Base-by-base conservation (phyloP, 2,888 invertebrate genomes). In the Sialis lutaria region DNA sequence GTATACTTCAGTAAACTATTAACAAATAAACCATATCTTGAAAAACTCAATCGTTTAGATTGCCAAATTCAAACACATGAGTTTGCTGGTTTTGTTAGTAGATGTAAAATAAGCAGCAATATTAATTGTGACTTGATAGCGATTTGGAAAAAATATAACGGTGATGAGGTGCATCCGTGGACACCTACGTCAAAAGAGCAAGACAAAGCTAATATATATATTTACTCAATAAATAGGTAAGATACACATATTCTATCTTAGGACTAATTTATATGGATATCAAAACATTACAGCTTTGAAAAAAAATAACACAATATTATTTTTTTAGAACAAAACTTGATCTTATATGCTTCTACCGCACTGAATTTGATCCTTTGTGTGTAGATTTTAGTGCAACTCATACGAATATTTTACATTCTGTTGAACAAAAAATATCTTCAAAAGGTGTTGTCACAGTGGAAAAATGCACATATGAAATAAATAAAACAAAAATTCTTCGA, bases 101-200 rank as follows among this genome's bases (percentile, higher is more conserved):
- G 46, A 2, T 46, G 32, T 47, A 41, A 44, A 49, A 45, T 42
- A 43, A 41, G 40, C 45, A 41, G 47, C 9, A 40, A 48, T 44
- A n/a, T 47, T 40, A 47, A 60, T 50, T 58, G 59, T 44, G 72
- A 66, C 48, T 61, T 72, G 63, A 68, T 86, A 42, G 70, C 88
- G 30, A 78, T 90, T 40, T 93, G 92, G 91, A 90, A 90, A 65
- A 78, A 84, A 55, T 79, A 81, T 37, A 77, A 79, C 7, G 77
- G 80, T 53, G 84, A 85, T 51, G 91, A 92, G 61, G 88, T 92
- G 0, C 90, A 88, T 57, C 92, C 93, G 0, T 93, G 93, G 93
- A 83, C 86, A 58, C 93, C 93, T 9, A 72, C 85, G 42, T 73
- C 80, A 33, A 78, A 79, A 57, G 79, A 89, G 55, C 83, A 86